A percentile compares a stretch with the other conserved stretches of the same genome.
These are phyloP conservation scores for Teleiodes luculella DNA, from an alignment of 2,888 invertebrate genomes.

Conservation along the genomic window DNA sequence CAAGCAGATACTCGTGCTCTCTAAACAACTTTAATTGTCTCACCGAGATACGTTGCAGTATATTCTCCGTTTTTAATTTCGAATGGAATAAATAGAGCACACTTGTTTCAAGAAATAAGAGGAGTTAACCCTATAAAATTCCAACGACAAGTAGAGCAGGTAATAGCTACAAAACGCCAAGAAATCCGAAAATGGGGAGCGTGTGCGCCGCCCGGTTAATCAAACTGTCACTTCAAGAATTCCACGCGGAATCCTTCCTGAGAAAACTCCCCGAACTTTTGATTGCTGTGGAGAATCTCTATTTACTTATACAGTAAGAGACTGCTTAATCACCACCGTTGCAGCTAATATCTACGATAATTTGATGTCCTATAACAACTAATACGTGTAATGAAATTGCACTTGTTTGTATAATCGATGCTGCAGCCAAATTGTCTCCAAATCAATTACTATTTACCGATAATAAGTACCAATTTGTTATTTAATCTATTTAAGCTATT, in stretches of 20 bases:
- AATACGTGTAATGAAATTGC: too few species aligned
- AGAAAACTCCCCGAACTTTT: constrained; percentile 75
- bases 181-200: constrained; percentile 66
- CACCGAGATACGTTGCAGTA: background rate
- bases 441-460: too few species aligned
- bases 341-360: background rate
- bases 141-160: constrained; percentile 51
- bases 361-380: background rate
- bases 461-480: too few species aligned
- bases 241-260: constrained; percentile 71
- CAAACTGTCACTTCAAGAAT: constrained; percentile 79
- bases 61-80: background rate
- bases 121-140: constrained; percentile 28
- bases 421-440: too few species aligned
- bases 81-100: background rate
- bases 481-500: too few species aligned
- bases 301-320: constrained; percentile 64
- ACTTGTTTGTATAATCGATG: too few species aligned
- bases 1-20: constrained; percentile 36
- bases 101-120: background rate
- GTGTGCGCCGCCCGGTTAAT: constrained; percentile 76
- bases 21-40: constrained; percentile 17
- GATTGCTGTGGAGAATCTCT: constrained; percentile 69
- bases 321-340: constrained; percentile 60
- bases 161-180: constrained; percentile 61